Evolutionary conservation across 2,888 invertebrate genomes (phyloP).

Genomic region (Halictus quadricinctus): DNA sequence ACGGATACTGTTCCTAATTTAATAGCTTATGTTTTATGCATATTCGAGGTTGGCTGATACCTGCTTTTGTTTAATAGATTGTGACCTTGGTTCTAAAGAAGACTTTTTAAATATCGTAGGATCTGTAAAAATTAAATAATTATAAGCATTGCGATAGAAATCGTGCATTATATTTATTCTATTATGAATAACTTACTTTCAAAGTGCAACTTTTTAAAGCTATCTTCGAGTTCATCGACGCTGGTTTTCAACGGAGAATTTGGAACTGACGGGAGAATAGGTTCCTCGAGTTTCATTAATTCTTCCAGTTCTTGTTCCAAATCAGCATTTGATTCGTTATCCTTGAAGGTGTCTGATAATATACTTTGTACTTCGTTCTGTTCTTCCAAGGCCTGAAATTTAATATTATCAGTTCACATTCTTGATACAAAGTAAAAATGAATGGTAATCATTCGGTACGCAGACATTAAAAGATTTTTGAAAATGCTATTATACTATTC

Average conservation of each 20-base stretch:
- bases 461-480: no score
- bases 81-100: neutral
- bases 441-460: neutral
- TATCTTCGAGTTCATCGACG: slow-evolving; percentile 64
- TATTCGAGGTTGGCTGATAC: slow-evolving; percentile 8
- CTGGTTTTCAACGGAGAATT: slow-evolving; percentile 34
- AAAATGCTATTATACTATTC: no score
- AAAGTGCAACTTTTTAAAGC: slow-evolving; percentile 68
- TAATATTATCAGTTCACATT: neutral
- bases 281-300: slow-evolving; percentile 80
- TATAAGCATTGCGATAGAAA: neutral
- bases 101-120: neutral
- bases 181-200: slow-evolving; percentile 69
- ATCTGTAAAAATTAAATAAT: slow-evolving; percentile 28
- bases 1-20: neutral
- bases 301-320: slow-evolving; percentile 87
- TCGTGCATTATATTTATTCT: neutral
- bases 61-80: slow-evolving; percentile 19
- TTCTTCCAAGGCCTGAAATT: slow-evolving; percentile 84
- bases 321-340: slow-evolving; percentile 86
- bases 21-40: slow-evolving; percentile 10
- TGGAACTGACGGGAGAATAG: slow-evolving; percentile 26
- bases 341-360: slow-evolving; percentile 83
- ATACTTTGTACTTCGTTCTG: slow-evolving; percentile 85
- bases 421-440: neutral